Conservation (phyloP, 2,113 vertebrate species). For the Periophthalmus modestus region DNA sequence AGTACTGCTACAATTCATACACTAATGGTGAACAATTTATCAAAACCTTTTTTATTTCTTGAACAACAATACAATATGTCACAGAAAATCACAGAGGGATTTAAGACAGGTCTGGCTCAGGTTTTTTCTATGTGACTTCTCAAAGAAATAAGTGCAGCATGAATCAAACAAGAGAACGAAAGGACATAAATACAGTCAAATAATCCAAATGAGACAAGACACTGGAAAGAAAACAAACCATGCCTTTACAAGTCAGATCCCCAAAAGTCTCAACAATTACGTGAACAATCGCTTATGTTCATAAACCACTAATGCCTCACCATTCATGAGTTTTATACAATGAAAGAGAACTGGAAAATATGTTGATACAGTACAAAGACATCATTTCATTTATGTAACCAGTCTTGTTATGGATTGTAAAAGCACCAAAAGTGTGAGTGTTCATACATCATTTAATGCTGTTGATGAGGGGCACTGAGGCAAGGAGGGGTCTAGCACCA, state of each 20-base stretch:
- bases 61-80: constrained; percentile 79
- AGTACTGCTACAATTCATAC: neutral
- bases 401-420: constrained; percentile 73
- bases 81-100: constrained; percentile 81
- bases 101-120: constrained; percentile 84
- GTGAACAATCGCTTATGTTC: constrained; percentile 66
- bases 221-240: constrained; percentile 41
- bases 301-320: constrained; percentile 73
- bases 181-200: constrained; percentile 63
- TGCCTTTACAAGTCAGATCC: constrained; percentile 64
- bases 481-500: constrained; percentile 77
- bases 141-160: constrained; percentile 75
- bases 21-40: constrained; percentile 64
- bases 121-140: constrained; percentile 67
- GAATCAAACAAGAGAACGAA: constrained; percentile 61
- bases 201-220: constrained; percentile 64
- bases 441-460: constrained; percentile 64
- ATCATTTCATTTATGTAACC: constrained; percentile 69
- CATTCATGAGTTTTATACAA: constrained; percentile 69
- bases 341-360: constrained; percentile 53
- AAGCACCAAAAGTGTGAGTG: constrained; percentile 76
- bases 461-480: constrained; percentile 58
- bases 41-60: constrained; percentile 79
- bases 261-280: constrained; percentile 68
- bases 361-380: constrained; percentile 81